phyloP scores from a whole-genome alignment of 2,888 invertebrate genomes.

The Steinernema scapterisci region DNA sequence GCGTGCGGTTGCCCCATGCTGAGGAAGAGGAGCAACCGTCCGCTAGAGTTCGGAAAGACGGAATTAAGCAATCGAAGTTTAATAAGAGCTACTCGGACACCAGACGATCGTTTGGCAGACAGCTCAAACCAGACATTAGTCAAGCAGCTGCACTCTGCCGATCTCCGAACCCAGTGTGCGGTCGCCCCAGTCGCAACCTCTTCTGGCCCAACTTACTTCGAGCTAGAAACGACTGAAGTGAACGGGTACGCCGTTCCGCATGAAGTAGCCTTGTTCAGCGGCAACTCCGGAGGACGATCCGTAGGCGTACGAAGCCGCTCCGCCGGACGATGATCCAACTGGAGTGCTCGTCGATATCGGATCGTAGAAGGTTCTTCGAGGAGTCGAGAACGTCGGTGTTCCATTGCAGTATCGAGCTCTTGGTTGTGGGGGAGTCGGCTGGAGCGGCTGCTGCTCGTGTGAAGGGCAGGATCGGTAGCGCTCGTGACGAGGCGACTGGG shows the following conservation, averaged over 20 bases:
- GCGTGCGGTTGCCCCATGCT: too few species aligned
- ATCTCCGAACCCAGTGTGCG: too few species aligned
- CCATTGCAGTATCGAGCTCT: background rate
- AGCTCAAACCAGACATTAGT: too few species aligned
- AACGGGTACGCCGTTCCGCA: constrained; percentile 19
- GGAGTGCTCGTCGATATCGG: constrained; percentile 29
- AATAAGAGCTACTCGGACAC: too few species aligned
- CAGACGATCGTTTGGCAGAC: too few species aligned
- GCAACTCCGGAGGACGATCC: background rate
- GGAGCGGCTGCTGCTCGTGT: background rate
- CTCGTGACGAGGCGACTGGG: constrained; percentile 27
- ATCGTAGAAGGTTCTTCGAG: constrained; percentile 27
- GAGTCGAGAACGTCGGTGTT: constrained; percentile 28
- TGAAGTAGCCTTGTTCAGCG: constrained; percentile 10
- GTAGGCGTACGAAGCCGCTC: background rate
- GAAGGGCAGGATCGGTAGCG: constrained; percentile 26
- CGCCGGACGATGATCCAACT: background rate
- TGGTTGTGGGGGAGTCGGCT: constrained; percentile 11
- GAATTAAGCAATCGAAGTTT: too few species aligned
- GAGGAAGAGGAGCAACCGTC: too few species aligned
- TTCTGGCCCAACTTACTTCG: constrained; percentile 3
- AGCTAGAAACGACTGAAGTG: constrained; percentile 22
- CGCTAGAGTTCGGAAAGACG: background rate
- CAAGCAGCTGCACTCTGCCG: too few species aligned
- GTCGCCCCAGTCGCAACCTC: background rate